Conservation (phyloP, 2,888 invertebrate species). For the Toxonevra muliebris region DNA sequence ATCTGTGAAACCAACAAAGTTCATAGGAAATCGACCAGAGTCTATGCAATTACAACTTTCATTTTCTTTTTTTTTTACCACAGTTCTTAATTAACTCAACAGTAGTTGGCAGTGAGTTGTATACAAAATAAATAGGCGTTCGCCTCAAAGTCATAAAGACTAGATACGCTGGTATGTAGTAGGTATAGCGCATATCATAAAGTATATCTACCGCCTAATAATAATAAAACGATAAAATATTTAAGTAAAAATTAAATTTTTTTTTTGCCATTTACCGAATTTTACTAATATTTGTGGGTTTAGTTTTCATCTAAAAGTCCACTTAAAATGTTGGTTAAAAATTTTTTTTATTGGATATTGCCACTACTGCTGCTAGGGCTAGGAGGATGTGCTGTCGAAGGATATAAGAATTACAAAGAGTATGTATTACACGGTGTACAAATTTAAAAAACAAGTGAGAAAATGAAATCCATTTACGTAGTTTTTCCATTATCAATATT, state of each 20-base stretch:
- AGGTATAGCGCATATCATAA: constrained; percentile 17
- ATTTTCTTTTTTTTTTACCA: no score
- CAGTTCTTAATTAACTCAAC: no score
- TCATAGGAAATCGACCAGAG: no score
- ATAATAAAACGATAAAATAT: constrained; percentile 49
- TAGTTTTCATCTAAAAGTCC: constrained; percentile 16
- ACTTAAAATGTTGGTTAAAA: constrained; percentile 4
- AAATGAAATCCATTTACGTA: no score
- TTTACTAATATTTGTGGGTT: background rate
- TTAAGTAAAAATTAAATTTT: background rate
- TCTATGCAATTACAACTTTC: no score
- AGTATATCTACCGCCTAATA: constrained; percentile 32
- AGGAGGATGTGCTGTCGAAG: background rate
- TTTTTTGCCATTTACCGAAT: background rate
- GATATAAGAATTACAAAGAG: constrained; percentile 45
- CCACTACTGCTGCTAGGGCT: background rate
- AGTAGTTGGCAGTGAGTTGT: no score
- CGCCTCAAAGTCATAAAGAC: no score
- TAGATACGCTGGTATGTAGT: no score
- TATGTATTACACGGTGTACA: constrained; percentile 26
- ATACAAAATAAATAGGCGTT: no score
- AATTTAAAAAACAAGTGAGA: no score
- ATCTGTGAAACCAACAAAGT: no score
- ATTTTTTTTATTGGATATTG: background rate
- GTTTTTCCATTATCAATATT: no score